phyloP scores from a whole-genome alignment of 2,888 invertebrate genomes.

The Tridacna crocea region DNA sequence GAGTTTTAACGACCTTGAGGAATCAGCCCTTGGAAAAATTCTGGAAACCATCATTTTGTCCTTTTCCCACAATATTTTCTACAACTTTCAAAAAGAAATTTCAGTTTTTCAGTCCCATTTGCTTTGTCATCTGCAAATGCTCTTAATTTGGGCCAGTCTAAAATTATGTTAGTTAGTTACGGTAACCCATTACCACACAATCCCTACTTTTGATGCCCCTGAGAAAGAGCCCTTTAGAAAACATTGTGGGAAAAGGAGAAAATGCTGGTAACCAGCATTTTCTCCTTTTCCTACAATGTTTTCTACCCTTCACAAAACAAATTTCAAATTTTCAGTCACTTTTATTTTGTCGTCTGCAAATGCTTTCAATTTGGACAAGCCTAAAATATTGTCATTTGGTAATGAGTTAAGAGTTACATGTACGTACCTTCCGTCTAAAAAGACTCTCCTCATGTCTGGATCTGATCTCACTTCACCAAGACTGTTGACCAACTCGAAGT shows the following conservation, averaged over 20 bases:
- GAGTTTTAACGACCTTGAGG: too few species aligned
- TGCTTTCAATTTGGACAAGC: not conserved
- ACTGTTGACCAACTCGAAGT: not conserved
- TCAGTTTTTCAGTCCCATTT: too few species aligned
- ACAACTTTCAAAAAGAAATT: too few species aligned
- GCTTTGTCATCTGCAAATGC: too few species aligned
- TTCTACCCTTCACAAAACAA: not conserved
- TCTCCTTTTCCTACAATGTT: not conserved
- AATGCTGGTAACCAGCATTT: not conserved
- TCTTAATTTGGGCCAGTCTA: too few species aligned
- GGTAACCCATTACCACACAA: too few species aligned
- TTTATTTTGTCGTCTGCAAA: not conserved
- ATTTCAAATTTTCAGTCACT: not conserved
- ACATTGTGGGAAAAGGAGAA: not conserved
- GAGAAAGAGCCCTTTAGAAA: too few species aligned
- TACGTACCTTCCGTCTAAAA: slow-evolving; percentile 34
- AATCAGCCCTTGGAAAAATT: not conserved
- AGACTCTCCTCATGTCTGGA: slow-evolving; percentile 11
- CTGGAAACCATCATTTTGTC: too few species aligned
- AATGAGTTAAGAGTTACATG: not conserved
- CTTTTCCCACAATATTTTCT: too few species aligned
- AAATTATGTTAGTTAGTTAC: too few species aligned
- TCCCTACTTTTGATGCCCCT: too few species aligned
- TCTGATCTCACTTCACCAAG: slow-evolving; percentile 21
- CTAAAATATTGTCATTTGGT: too few species aligned